Base-by-base conservation (phyloP, 53 echinoderm and acorn worm species). In the Crossaster papposus region DNA sequence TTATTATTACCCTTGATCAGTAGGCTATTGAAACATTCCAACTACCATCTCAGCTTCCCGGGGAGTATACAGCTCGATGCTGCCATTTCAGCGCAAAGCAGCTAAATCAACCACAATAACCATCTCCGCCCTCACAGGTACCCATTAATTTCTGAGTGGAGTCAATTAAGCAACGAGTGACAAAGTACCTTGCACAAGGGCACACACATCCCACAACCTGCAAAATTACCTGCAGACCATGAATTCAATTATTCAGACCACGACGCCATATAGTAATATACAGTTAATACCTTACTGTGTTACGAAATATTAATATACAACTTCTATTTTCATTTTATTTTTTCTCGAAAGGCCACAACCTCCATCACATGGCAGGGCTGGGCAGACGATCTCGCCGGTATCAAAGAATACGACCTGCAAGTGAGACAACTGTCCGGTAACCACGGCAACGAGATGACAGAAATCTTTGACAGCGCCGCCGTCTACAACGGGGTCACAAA, bases 391-490 rank as follows among this genome's bases (percentile, higher is more conserved):
- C 29, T 89, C 36, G 62, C 89, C 17, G 89, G 64, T 20, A 65
- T 89, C 64, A 68, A 89, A 17, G 65, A 79, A 28, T 79, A 89
- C 63, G 52, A 89, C 51, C 51, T 89, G 36, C 38, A 79, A 38
- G 79, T 89, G 7, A 79, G 89, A 18, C 64, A 79, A 30, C 26
- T 89, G 79, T 62, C 64, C 23, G 70, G 70, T 50, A 44, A 2
- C 22, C 65, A 31, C 15, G 79, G 65, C 32, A 32, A 58, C 13
- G 51, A 89, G 70, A 78, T 89, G 89, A 36, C 78, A 22, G 89
- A 89, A 76, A 72, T 51, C 18, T 51, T 52, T 65, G 29, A 28
- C 31, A 51, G 70, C 72, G 3, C 72, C 29, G 51, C 83, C 14
- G 65, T 84, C 13, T 84, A 71, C 30, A 17, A 15, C 24, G 51